Evolutionary conservation across 1,140 invertebrate species (phyloP).

Genomic region (Drosophila tropicalis): DNA sequence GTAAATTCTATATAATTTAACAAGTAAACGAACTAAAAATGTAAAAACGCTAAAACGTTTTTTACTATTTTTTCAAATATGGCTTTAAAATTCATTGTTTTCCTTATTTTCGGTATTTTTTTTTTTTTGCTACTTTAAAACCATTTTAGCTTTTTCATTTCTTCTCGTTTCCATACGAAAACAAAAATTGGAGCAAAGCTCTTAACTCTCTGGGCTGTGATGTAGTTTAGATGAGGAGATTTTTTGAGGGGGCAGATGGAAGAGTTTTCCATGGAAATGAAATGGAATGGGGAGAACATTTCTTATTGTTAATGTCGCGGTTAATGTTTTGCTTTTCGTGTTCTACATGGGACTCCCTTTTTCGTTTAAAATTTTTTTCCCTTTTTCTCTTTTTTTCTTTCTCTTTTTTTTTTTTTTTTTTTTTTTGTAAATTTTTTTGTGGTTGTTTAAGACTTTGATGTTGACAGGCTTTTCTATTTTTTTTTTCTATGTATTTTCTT

Average conservation of each 20-base stretch:
- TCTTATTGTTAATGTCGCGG: constrained; percentile 70
- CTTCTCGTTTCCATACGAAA: constrained; percentile 41
- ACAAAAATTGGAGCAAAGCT: constrained; percentile 75
- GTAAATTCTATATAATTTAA: no score
- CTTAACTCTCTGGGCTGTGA: constrained; percentile 51
- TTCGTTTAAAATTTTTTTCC: not conserved
- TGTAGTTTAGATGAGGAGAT: constrained; percentile 27
- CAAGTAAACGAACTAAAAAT: no score
- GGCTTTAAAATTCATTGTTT: constrained; percentile 12
- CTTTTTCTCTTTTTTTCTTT: not conserved
- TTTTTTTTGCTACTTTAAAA: constrained; percentile 14
- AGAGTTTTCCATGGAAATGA: constrained; percentile 30
- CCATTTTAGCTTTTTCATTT: constrained; percentile 18
- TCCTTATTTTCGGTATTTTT: not conserved
- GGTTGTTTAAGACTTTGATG: constrained; percentile 11
- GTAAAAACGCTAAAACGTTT: no score
- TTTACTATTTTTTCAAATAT: not conserved
- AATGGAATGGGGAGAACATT: constrained; percentile 46
- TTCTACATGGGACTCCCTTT: constrained; percentile 16
- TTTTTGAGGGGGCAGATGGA: constrained; percentile 3
- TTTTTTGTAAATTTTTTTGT: constrained; percentile 8
- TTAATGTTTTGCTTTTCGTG: constrained; percentile 48
- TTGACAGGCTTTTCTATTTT: not conserved
- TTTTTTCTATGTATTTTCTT: not conserved
- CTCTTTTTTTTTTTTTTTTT: constrained; percentile 16